Percentiles rank a stretch among this genome's conserved stretches.
Conservation (phyloP, 2,888 invertebrate species). For the Quadriops clusia region DNA sequence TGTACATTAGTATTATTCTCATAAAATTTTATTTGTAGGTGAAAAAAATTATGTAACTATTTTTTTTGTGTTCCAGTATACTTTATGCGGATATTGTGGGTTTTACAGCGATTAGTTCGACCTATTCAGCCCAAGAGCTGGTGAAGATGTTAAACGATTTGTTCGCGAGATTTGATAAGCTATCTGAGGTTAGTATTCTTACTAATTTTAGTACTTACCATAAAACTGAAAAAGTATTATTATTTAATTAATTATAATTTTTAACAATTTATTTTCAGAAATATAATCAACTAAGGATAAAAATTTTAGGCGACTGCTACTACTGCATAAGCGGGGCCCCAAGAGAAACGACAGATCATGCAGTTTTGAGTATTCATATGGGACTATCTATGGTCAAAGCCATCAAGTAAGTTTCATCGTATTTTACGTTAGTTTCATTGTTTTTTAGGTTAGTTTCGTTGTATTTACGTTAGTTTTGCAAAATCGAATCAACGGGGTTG, state of each 20-base stretch:
- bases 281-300: conserved; percentile 88
- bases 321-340: conserved; percentile 96
- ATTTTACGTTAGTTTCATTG: too few species aligned
- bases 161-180: conserved; percentile 88
- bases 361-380: conserved; percentile 89
- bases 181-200: conserved; percentile 56
- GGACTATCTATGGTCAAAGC: conserved; percentile 94
- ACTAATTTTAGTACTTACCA: not conserved
- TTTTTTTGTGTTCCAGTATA: conserved; percentile 52
- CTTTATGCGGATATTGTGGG: conserved; percentile 97
- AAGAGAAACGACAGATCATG: conserved; percentile 80
- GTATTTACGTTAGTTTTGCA: too few species aligned
- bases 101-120: conserved; percentile 91
- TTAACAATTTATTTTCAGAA: conserved; percentile 55
- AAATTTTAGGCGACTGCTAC: conserved; percentile 94
- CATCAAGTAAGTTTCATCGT: conserved; percentile 73
- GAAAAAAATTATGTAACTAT: conserved; percentile 4
- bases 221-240: not conserved
- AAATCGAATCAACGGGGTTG: too few species aligned
- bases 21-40: conserved; percentile 4
- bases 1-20: conserved; percentile 4
- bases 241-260: too few species aligned
- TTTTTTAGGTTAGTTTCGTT: too few species aligned
- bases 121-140: conserved; percentile 89
- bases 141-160: conserved; percentile 92